phyloP scores from a whole-genome alignment of 2,113 vertebrate genomes.

The Prolemur simus region DNA sequence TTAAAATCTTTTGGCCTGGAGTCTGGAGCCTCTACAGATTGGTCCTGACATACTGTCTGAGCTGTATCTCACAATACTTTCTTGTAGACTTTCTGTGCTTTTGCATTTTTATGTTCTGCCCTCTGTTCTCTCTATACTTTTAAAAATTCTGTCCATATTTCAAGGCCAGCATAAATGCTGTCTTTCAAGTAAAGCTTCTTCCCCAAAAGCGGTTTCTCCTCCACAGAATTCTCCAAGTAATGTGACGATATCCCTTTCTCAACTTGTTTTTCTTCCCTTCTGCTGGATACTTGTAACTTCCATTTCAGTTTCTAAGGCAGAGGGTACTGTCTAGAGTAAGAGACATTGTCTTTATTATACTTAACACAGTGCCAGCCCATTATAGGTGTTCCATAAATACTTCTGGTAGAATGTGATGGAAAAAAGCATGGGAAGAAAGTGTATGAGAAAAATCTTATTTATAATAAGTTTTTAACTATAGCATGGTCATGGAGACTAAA shows the following conservation, averaged over 20 bases:
- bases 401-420: background rate
- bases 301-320: background rate
- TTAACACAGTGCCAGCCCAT: background rate
- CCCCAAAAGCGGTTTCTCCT: background rate
- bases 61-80: background rate
- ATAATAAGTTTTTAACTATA: background rate
- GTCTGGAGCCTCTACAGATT: background rate
- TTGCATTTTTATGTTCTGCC: background rate
- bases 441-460: background rate
- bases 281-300: background rate
- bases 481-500: background rate
- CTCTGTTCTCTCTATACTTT: background rate
- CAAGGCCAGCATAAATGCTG: background rate
- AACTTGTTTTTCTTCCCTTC: background rate
- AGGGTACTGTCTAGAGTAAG: background rate
- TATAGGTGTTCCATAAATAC: background rate
- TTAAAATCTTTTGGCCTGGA: background rate
- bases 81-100: background rate
- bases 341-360: background rate
- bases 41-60: background rate
- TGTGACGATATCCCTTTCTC: background rate
- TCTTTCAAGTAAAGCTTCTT: background rate
- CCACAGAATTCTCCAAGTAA: background rate
- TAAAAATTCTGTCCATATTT: background rate
- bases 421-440: background rate